phyloP scores from a whole-genome alignment of 2,888 invertebrate species.

The Nephrotoma guestfalica region DNA sequence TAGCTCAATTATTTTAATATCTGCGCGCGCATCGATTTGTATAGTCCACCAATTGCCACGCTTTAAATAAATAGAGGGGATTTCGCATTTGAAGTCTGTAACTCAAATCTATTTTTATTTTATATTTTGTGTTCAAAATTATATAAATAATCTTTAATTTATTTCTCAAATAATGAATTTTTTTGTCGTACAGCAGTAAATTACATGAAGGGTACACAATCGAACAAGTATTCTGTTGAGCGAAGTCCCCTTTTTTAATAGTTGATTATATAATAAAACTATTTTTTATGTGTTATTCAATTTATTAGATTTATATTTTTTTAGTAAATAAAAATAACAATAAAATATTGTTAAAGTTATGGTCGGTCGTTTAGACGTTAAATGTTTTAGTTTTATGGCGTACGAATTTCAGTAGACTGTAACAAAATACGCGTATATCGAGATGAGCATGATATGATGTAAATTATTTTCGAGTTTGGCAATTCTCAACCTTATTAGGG shows the following conservation, averaged over 20 bases:
- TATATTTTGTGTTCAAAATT: background rate
- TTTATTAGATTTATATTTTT: background rate
- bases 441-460: too few relatives aligned
- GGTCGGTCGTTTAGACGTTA: too few relatives aligned
- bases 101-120: background rate
- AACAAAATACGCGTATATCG: too few relatives aligned
- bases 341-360: too few relatives aligned
- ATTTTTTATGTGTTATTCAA: background rate
- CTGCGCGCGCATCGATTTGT: background rate
- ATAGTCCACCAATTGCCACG: background rate
- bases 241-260: background rate
- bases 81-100: background rate
- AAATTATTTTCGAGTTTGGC: too few relatives aligned
- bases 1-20: background rate
- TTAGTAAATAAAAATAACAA: background rate
- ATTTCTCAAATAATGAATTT: background rate
- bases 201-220: too few relatives aligned
- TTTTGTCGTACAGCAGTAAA: too few relatives aligned
- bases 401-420: too few relatives aligned
- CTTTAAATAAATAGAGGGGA: background rate
- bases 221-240: background rate
- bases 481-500: too few relatives aligned
- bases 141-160: background rate
- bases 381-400: too few relatives aligned
- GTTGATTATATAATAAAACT: background rate